Base-by-base conservation (phyloP, 2,113 vertebrate genomes). In the Ceyx melanurus region DNA sequence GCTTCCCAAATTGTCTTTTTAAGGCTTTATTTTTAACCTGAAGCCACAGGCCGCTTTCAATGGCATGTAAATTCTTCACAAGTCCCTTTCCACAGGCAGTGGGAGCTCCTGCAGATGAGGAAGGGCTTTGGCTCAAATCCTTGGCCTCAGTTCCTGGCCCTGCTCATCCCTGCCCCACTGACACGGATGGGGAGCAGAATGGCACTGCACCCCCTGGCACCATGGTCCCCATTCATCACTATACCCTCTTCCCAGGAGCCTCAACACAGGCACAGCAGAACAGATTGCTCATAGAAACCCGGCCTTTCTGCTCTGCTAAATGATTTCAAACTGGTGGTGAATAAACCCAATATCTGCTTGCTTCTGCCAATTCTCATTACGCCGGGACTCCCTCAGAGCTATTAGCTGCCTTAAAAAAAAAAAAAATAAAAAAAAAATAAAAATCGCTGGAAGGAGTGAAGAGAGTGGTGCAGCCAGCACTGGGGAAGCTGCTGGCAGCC, bases 331-430 rank as follows among this genome's bases (percentile, higher is more conserved):
- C 71, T 5, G 58, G 58, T 72, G 88, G 26, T 25, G 89, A 96
- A 88, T 42, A 91, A 92, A 72, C 82, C 54, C 21, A 68, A 20
- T 82, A 79, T 85, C 78, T 58, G 82, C 78, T 81, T 1, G 0
- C 87, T 89, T 48, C 88, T 96, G 91, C 87, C 91, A 85, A 68
- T 87, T 57, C 87, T 82, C 64, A 6, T 93, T 35, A 76, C 17
- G 17, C 77, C 4, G 51, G 93, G 89, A 93, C 73, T 95, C 86
- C 95, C 91, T 71, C 7, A 8, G 71, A 93, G 91, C 89, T 56
- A 86, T 86, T 64, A 61, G 65, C 87, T 35, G 74, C 74, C 81
- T 90, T 46, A 22, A 85, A 67, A 82, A 51, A 76, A 65, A 48
- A 48, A 45, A 16, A 14, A 45, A 21, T 82, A 67, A 82, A 20